Base-by-base conservation (phyloP, 2,113 vertebrate genomes). In the Planiliza haematocheilus region DNA sequence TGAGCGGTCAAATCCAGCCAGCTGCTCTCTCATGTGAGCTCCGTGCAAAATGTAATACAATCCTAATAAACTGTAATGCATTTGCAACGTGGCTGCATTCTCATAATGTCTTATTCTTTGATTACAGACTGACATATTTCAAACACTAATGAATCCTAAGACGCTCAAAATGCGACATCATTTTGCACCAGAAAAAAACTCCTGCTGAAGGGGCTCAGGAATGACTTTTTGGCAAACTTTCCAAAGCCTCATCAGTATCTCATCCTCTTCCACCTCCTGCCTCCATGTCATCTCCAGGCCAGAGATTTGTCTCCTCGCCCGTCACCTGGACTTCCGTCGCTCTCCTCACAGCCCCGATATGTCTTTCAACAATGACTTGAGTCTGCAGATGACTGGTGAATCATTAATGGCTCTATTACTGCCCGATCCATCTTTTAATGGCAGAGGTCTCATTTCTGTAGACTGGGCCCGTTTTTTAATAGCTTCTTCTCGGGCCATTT, bases 321-420 rank as follows among this genome's bases (percentile, higher is more conserved):
- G 18, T 77, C 79, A 81, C 74, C 68, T 84, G 80, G 68, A 57
- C 56, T 42, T 55, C 37, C 0, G 11, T 71, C 34, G 9, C 24
- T 59, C 42, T 50, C 55, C 13, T 66, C 57, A 16, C 39, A 51
- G 56, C 60, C 49, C 21, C 16, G 2, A 51, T 30, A 87, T 36
- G 64, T 75, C 77, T 79, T 82, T 72, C 65, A 71, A 59, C 83
- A 49, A 8, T 80, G 83, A 85, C 69, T 70, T 4, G 65, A 60
- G 59, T 55, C 60, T 30, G 13, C 77, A 65, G 85, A 85, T 73
- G 71, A 78, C 63, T 79, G 56, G 62, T 89, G 72, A 91, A 91
- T 87, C 88, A 70, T 90, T 90, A 65, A 91, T 88, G 77, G 39
- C 20, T 11, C 89, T 74, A 85, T 89, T 89, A 89, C 86, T 14